phyloP scores from a whole-genome alignment of 2,888 invertebrate species.

The Hirtodrosophila trivittata region DNA sequence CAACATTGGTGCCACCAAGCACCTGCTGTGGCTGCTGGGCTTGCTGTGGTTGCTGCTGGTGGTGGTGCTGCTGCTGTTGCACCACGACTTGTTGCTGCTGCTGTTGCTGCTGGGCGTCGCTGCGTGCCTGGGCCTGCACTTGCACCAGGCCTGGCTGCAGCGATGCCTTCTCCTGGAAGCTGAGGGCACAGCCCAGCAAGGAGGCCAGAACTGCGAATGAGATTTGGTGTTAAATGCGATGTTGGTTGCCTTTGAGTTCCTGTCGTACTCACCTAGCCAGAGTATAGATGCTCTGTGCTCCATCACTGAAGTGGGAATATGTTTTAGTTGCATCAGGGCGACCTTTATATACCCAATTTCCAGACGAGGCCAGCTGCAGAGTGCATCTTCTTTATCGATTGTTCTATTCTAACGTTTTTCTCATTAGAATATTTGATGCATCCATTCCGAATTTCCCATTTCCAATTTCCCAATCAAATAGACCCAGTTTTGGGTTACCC shows the following conservation, averaged over 20 bases:
- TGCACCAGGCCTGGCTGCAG: too few species aligned
- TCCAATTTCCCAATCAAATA: constrained; percentile 19
- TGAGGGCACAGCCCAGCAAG: constrained; percentile 31
- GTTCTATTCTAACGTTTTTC: constrained; percentile 55
- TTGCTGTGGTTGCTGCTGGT: constrained; percentile 11
- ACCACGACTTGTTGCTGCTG: too few species aligned
- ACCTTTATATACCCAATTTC: constrained; percentile 47
- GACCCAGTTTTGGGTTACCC: constrained; percentile 9
- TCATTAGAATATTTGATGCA: constrained; percentile 61
- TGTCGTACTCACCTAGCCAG: constrained; percentile 52
- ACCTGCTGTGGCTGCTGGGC: constrained; percentile 11
- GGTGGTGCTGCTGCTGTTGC: constrained; percentile 6
- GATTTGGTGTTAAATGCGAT: too few species aligned
- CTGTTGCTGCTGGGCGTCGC: constrained; percentile 26
- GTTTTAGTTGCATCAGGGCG: constrained; percentile 9
- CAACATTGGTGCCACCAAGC: constrained; percentile 1
- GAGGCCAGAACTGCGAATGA: constrained; percentile 48
- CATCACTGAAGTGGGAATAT: constrained; percentile 57
- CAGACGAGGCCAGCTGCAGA: constrained; percentile 37
- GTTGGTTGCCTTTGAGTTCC: not conserved
- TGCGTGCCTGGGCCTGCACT: constrained; percentile 47
- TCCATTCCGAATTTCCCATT: constrained; percentile 18
- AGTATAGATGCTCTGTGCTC: constrained; percentile 48
- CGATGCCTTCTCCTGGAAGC: constrained; percentile 63
- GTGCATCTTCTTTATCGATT: constrained; percentile 51